These are phyloP conservation scores for Pogonognathellus flavescens DNA, from an alignment of 1,140 invertebrate genomes.

Conservation along the genomic window DNA sequence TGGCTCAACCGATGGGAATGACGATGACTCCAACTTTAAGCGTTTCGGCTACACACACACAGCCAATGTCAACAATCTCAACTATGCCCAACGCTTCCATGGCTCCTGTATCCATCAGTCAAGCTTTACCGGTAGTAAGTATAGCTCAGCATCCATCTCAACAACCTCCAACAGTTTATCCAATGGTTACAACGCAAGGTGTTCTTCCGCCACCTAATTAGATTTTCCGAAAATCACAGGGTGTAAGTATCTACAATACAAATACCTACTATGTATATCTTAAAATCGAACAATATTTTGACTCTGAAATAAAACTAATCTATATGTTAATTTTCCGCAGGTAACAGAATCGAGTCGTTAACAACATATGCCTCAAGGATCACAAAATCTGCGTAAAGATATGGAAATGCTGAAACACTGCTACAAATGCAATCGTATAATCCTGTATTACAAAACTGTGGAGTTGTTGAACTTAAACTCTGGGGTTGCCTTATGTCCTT, in stretches of 20 bases:
- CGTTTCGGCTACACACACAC: slow-evolving; percentile 70
- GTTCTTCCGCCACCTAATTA: slow-evolving; percentile 34
- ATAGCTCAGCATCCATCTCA: slow-evolving; percentile 70
- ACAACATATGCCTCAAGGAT: neutral
- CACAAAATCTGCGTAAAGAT: neutral
- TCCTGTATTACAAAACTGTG: slow-evolving; percentile 2
- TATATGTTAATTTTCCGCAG: neutral
- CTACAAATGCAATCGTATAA: neutral
- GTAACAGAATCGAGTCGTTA: neutral
- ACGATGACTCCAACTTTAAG: slow-evolving; percentile 58
- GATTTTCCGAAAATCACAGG: neutral
- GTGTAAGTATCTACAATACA: neutral
- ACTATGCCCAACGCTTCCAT: slow-evolving; percentile 73
- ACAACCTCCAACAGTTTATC: slow-evolving; percentile 61
- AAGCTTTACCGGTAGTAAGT: slow-evolving; percentile 75
- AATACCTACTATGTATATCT: neutral
- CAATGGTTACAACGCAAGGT: slow-evolving; percentile 60
- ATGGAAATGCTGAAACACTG: neutral
- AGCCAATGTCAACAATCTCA: slow-evolving; percentile 68
- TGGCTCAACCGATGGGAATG: slow-evolving; percentile 70
- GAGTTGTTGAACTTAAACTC: slow-evolving; percentile 21
- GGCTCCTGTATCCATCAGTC: slow-evolving; percentile 75
- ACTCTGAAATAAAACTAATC: neutral
- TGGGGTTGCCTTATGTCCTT: slow-evolving; percentile 10
- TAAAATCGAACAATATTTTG: neutral